These are phyloP conservation scores for Sarcoramphus papa DNA, from an alignment of 2,797 vertebrate species.

Conservation along the genomic window DNA sequence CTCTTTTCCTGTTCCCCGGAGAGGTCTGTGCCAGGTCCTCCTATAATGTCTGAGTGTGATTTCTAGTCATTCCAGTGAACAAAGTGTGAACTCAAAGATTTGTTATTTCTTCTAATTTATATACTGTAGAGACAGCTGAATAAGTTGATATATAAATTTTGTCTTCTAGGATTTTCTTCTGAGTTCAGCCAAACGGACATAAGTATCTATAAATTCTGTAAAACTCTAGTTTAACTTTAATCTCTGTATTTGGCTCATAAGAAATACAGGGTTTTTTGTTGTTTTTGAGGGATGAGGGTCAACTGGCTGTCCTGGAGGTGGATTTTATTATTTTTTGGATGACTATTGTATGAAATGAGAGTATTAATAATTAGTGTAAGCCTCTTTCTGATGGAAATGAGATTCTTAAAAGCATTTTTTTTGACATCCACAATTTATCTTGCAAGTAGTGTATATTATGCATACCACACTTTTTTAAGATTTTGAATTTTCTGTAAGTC, in stretches of 20 bases:
- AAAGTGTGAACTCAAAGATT: background rate
- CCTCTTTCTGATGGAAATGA: background rate
- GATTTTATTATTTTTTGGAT: background rate
- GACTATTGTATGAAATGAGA: background rate
- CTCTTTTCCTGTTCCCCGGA: background rate
- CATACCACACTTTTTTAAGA: background rate
- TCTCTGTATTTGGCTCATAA: background rate
- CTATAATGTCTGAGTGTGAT: background rate
- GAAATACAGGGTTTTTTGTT: background rate
- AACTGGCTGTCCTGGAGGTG: background rate
- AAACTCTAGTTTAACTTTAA: background rate
- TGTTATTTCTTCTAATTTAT: background rate
- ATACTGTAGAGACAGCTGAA: background rate
- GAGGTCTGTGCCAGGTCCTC: background rate
- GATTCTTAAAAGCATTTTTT: background rate
- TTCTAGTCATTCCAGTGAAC: background rate
- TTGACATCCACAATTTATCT: fast-evolving
- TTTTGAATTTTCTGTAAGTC: background rate
- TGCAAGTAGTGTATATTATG: background rate
- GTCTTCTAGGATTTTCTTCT: background rate
- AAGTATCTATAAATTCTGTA: background rate
- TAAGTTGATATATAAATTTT: background rate
- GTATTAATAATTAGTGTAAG: background rate
- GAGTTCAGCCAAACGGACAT: background rate
- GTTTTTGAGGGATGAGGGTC: background rate